Evolutionary conservation across 2,888 invertebrate genomes (phyloP).

Genomic region (Leucophenga montana): DNA sequence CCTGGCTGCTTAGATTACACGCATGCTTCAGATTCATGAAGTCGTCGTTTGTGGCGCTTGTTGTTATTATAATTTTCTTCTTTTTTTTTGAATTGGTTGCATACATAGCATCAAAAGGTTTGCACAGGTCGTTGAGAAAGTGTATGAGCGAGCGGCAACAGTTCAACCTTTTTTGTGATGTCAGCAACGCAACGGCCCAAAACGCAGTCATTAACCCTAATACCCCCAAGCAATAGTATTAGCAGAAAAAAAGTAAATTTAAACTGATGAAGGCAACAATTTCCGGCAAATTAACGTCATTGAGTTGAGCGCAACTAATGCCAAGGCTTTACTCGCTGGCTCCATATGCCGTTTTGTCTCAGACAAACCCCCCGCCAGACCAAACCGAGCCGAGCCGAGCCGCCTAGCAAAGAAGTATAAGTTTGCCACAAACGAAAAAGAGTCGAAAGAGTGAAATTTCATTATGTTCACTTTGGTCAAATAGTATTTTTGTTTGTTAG

Average conservation of each 20-base stretch:
- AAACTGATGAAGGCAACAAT: conserved; percentile 33
- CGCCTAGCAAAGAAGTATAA: conserved; percentile 3
- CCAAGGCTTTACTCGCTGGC: not conserved
- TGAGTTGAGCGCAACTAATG: conserved; percentile 34
- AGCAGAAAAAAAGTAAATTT: conserved; percentile 12
- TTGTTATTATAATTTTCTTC: not conserved
- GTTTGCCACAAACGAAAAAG: not conserved
- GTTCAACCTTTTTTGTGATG: conserved; percentile 11
- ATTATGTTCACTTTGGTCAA: conserved; percentile 24
- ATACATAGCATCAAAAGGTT: too few species aligned
- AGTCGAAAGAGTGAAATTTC: conserved; percentile 11
- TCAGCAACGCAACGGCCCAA: not conserved
- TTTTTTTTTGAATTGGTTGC: not conserved
- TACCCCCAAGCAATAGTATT: not conserved
- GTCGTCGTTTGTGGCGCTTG: not conserved
- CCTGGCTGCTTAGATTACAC: conserved; percentile 2
- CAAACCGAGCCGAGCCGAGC: not conserved
- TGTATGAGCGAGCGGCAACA: not conserved
- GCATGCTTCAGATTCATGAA: too few species aligned
- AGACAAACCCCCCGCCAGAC: too few species aligned
- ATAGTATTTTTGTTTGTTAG: conserved; percentile 3
- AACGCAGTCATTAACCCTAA: conserved; percentile 24
- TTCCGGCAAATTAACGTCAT: conserved; percentile 48
- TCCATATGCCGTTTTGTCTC: not conserved
- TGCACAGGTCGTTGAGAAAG: too few species aligned